Conservation (phyloP, 2,888 invertebrate species). For the Leptinotarsa peninsularis region DNA sequence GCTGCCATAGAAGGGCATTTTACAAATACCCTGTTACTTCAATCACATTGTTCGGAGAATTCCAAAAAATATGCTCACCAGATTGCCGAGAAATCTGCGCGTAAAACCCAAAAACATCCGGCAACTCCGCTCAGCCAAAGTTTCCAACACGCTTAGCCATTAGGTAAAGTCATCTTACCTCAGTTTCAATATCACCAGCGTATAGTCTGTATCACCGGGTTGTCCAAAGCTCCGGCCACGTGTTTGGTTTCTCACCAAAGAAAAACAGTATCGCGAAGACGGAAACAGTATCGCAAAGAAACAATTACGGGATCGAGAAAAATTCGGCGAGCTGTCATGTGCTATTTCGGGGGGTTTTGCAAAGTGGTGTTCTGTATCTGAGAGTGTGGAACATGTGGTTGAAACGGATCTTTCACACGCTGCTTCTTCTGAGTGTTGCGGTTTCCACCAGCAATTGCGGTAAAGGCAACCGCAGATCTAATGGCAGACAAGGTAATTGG, state of each 20-base stretch:
- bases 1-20: too few species aligned
- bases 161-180: constrained; percentile 53
- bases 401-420: constrained; percentile 35
- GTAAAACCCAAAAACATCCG: constrained; percentile 7
- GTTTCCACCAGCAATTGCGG: constrained; percentile 41
- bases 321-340: constrained; percentile 21
- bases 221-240: constrained; percentile 52
- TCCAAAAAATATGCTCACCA: background rate
- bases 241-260: constrained; percentile 44
- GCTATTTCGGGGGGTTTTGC: constrained; percentile 9
- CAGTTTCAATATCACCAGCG: constrained; percentile 58
- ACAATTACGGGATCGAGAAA: constrained; percentile 19
- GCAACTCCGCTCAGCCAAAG: constrained; percentile 44
- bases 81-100: background rate
- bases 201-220: constrained; percentile 53
- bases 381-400: constrained; percentile 43
- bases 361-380: constrained; percentile 18
- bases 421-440: constrained; percentile 43
- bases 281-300: constrained; percentile 19
- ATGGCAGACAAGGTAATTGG: constrained; percentile 56
- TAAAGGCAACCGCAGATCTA: constrained; percentile 51
- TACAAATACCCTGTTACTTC: background rate
- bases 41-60: background rate
- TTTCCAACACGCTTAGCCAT: constrained; percentile 45
- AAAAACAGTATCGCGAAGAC: constrained; percentile 34